phyloP scores from a whole-genome alignment of 2,113 vertebrate genomes.

The Dromaius novaehollandiae region DNA sequence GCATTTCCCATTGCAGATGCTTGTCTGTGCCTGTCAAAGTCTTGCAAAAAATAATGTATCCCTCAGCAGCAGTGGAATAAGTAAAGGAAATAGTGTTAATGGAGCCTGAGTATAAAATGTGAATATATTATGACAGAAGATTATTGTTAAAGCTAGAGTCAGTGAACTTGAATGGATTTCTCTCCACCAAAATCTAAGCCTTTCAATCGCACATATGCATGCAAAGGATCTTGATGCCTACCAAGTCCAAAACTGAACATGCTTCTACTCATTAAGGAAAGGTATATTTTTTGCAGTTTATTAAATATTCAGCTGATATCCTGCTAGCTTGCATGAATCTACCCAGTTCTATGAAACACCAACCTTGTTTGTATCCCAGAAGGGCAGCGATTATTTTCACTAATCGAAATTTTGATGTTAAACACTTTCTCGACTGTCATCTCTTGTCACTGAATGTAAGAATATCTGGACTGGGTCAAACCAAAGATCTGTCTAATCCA shows the following conservation, averaged over 20 bases:
- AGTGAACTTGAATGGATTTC: neutral
- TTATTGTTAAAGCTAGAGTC: neutral
- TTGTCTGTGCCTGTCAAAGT: neutral
- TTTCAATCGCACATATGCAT: neutral
- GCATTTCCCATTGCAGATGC: neutral
- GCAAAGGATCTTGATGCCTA: neutral
- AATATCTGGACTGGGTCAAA: neutral
- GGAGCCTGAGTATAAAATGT: neutral
- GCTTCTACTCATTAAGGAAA: neutral
- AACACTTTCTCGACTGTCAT: neutral
- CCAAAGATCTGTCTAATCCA: neutral
- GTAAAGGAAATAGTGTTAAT: neutral
- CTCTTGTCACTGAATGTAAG: neutral
- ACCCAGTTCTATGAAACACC: neutral
- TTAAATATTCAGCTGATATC: neutral
- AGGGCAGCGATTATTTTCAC: neutral
- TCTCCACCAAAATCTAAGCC: neutral
- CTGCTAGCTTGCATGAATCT: neutral
- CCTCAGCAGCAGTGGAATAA: neutral
- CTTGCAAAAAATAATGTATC: conserved; percentile 9
- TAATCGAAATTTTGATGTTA: neutral
- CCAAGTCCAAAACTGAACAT: neutral
- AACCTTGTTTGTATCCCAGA: neutral
- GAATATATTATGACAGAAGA: neutral
- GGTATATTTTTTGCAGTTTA: neutral